A percentile compares a stretch with the other conserved stretches of the same genome.
Evolutionary conservation across 2,888 invertebrate species (phyloP).

Genomic region (Branchellion lobata): DNA sequence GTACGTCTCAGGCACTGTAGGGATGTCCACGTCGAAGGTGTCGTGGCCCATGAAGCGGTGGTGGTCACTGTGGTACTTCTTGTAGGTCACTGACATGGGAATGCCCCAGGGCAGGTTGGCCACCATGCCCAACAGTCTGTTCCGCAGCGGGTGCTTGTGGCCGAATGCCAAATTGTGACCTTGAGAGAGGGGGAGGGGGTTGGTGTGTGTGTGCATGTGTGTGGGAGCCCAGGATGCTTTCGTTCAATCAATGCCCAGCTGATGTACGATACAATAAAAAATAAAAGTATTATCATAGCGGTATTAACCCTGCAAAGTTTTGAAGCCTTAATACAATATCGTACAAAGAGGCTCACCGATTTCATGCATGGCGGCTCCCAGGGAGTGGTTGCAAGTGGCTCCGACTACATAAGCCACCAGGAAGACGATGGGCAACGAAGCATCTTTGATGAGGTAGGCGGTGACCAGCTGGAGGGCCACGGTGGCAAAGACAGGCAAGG

Average conservation of each 20-base stretch:
- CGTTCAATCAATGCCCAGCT: too few relatives aligned
- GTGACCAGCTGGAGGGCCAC: slow-evolving; percentile 55
- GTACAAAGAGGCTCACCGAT: too few relatives aligned
- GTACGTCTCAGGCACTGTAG: slow-evolving; percentile 58
- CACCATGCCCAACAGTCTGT: slow-evolving; percentile 58
- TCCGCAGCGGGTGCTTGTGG: slow-evolving; percentile 56
- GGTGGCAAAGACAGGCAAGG: slow-evolving; percentile 55
- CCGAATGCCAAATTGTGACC: slow-evolving; percentile 62
- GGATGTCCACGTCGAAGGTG: slow-evolving; percentile 61
- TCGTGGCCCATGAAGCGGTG: slow-evolving; percentile 61
- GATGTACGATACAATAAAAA: too few relatives aligned
- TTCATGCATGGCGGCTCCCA: slow-evolving; percentile 62
- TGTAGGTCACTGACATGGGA: slow-evolving; percentile 62
- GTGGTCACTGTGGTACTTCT: slow-evolving; percentile 62
- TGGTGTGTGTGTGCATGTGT: too few relatives aligned
- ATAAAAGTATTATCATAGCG: too few relatives aligned
- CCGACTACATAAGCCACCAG: slow-evolving; percentile 56
- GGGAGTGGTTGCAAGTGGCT: slow-evolving; percentile 60
- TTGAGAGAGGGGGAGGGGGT: too few relatives aligned
- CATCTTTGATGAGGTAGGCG: slow-evolving; percentile 54
- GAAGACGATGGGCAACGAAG: slow-evolving; percentile 56
- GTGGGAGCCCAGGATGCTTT: too few relatives aligned
- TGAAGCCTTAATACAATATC: too few relatives aligned
- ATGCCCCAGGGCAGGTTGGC: slow-evolving; percentile 60
- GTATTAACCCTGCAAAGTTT: too few relatives aligned